Conservation (phyloP, 2,113 vertebrate species). For the Takifugu bimaculatus region DNA sequence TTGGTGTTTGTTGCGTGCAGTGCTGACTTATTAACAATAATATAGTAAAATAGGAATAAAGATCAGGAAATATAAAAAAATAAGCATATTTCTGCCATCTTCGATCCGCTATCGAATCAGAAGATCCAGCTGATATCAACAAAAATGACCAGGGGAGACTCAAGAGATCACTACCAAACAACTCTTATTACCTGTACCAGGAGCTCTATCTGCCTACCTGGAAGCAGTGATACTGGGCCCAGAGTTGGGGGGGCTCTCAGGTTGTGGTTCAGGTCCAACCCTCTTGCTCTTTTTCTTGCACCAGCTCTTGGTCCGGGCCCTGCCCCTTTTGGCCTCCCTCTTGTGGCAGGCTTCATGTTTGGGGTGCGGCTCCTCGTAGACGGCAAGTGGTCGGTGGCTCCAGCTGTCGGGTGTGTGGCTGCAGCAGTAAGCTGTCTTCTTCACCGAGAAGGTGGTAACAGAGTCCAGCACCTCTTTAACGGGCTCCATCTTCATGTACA, state of each 20-base stretch:
- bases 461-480: constrained; percentile 79
- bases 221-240: constrained; percentile 91
- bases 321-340: constrained; percentile 76
- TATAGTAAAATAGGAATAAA: too few relatives aligned
- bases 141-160: neutral
- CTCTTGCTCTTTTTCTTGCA: constrained; percentile 88
- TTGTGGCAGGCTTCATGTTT: constrained; percentile 86
- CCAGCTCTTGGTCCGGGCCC: constrained; percentile 77
- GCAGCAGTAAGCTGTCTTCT: constrained; percentile 95
- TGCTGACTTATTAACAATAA: too few relatives aligned
- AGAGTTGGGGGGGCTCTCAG: constrained; percentile 74
- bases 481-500: constrained; percentile 98
- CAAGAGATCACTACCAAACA: neutral
- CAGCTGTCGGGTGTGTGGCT: constrained; percentile 91
- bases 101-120: too few relatives aligned
- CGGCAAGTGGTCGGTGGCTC: constrained; percentile 83
- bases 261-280: constrained; percentile 73
- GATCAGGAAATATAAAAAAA: too few relatives aligned
- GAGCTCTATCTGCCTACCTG: constrained; percentile 75
- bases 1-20: too few relatives aligned
- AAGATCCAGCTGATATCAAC: too few relatives aligned
- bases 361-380: constrained; percentile 85
- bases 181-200: too few relatives aligned
- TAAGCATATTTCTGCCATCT: too few relatives aligned
- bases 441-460: constrained; percentile 85